A percentile compares a stretch with the other conserved stretches of the same genome.
phyloP scores from a whole-genome alignment of 2,888 invertebrate genomes.

The Netelia virgata region DNA sequence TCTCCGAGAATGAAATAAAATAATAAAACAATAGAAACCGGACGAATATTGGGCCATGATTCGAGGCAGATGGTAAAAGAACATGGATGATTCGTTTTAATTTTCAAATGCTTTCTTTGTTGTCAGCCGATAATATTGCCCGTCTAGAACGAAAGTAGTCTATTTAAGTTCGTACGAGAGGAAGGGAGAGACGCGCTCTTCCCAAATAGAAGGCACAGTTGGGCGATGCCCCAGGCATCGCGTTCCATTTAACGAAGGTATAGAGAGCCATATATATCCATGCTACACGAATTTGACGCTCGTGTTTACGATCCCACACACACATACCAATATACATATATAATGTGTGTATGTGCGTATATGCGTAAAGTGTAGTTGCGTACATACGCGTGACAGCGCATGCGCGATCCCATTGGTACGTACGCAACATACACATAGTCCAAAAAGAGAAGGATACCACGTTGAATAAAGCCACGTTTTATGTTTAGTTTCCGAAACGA shows the following conservation, averaged over 20 bases:
- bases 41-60: too few relatives aligned
- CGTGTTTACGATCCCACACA: background rate
- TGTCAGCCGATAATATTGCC: background rate
- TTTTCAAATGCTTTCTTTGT: background rate
- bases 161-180: constrained; percentile 17
- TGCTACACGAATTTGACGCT: background rate
- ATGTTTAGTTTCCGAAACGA: constrained; percentile 17
- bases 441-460: constrained; percentile 40
- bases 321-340: background rate
- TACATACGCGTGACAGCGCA: background rate
- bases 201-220: background rate
- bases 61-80: too few relatives aligned
- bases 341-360: background rate
- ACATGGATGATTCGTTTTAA: too few relatives aligned
- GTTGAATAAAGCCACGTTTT: constrained; percentile 31
- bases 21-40: too few relatives aligned
- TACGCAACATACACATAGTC: background rate
- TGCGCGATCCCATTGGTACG: background rate
- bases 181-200: background rate
- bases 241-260: background rate
- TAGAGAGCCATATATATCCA: constrained; percentile 12
- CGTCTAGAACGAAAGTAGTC: constrained; percentile 19
- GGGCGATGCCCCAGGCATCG: background rate
- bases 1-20: too few relatives aligned
- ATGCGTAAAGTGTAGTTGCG: background rate